Base-by-base conservation (phyloP, 2,797 vertebrate genomes). In the Gephyroberyx darwinii region DNA sequence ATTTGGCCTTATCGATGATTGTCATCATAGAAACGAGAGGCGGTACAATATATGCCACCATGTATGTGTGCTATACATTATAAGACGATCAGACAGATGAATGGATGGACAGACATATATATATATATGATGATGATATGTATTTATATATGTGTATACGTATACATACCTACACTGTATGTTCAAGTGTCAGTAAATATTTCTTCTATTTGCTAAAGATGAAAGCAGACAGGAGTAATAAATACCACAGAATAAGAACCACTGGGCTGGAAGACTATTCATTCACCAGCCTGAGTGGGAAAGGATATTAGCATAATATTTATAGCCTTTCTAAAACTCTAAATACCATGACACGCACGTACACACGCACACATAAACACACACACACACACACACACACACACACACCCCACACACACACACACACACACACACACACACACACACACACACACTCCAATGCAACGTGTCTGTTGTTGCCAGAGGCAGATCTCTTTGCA, bases 301-400 rank as follows among this genome's bases (percentile, higher is more conserved):
- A 37, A 61, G 33, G n/a, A 65, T 75, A 67, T 75, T 54, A 70
- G 37, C 20, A 16, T 65, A 67, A 70, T 87, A 84, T 81, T 84
- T 82, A 69, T 84, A 86, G 80, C 64, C 47, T 73, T 73, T 69
- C 43, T 59, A 53, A 39, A 22, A 43, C 65, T 57, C 48, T 31
- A 82, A 87, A 86, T 84, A 82, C 65, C 55, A 69, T 63, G 6
- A 50, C 45, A 56, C 8, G 17, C 53, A 48, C 22, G 8, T 5
- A 35, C 33, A 35, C 8, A 35, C 6, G 8, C 8, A 8, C 33
- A 35, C 33, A 31, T 22, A 26, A 5, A 35, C 33, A 35, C 33
- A 35, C 33, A 35, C 51, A 20, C 48, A 7, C 20, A 53, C 22
- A 53, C 65, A 66, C 48, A 50, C 19, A 47, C 16, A 67, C 17